A percentile compares a stretch with the other conserved stretches of the same genome.
Conservation (phyloP, 2,113 vertebrate species). For the Uria aalge region DNA sequence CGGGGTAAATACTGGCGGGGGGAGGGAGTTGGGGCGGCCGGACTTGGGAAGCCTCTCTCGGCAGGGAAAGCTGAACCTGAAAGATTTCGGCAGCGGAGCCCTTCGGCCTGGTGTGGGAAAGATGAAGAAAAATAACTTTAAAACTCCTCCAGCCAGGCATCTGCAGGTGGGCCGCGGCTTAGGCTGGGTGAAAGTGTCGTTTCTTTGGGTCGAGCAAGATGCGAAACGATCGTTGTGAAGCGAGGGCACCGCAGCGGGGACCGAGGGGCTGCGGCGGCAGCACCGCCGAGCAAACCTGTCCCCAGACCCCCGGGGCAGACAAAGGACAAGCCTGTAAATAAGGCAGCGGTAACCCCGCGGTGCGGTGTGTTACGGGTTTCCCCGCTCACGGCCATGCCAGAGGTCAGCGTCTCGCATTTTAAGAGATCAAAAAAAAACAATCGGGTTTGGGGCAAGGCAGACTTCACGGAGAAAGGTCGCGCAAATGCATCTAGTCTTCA, state of each 20-base stretch:
- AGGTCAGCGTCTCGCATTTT: not conserved
- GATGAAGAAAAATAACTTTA: not conserved
- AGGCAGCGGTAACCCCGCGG: not conserved
- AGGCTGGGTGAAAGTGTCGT: not conserved
- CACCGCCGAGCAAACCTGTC: rapidly evolving
- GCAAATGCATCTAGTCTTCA: not conserved
- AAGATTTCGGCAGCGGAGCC: not conserved
- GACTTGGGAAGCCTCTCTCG: not conserved
- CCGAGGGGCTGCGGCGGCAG: not conserved
- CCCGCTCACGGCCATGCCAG: rapidly evolving
- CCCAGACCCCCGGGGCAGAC: not conserved
- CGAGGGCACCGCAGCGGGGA: not conserved
- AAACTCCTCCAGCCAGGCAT: not conserved
- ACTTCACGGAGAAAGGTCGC: not conserved
- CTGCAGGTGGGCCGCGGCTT: not conserved
- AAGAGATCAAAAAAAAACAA: not conserved
- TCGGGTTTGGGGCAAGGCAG: not conserved
- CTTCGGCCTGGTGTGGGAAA: not conserved
- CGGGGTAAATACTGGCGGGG: not conserved
- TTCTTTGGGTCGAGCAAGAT: not conserved
- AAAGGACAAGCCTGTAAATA: not conserved
- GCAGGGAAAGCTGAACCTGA: not conserved
- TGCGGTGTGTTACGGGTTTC: not conserved
- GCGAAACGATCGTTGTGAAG: not conserved
- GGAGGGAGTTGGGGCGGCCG: too few species aligned